Evolutionary conservation across 2,113 vertebrate species (phyloP).

Genomic region (Stegastes partitus): DNA sequence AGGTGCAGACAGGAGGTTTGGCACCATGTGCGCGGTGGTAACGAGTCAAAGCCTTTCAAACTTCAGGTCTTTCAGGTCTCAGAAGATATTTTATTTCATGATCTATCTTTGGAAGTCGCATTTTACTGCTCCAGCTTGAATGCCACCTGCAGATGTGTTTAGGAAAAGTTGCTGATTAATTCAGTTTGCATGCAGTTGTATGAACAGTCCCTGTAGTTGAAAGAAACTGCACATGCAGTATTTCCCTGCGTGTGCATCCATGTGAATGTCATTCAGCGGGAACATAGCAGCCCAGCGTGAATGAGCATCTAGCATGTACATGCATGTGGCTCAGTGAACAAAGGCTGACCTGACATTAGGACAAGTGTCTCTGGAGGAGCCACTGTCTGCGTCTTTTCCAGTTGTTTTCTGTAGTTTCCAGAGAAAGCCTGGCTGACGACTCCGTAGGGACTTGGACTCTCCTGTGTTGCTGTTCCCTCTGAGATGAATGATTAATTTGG

Average conservation of each 20-base stretch:
- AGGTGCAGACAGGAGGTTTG: neutral
- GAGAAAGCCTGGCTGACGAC: neutral
- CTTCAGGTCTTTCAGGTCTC: neutral
- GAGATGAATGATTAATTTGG: conserved; percentile 40
- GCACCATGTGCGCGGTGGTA: neutral
- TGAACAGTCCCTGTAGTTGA: neutral
- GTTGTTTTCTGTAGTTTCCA: conserved; percentile 15
- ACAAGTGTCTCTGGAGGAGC: conserved; percentile 12
- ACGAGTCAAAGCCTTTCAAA: neutral
- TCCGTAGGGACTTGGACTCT: neutral
- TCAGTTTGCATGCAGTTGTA: neutral
- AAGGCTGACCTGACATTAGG: conserved; percentile 33
- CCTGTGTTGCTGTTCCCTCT: neutral
- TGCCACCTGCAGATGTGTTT: conserved; percentile 17
- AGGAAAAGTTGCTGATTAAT: no score
- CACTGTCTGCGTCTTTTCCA: conserved; percentile 29
- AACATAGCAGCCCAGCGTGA: conserved; percentile 54
- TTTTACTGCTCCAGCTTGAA: neutral
- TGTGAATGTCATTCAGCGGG: conserved; percentile 44
- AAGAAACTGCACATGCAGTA: conserved; percentile 1
- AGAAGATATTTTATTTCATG: neutral
- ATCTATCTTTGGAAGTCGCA: neutral
- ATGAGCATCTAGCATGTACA: conserved; percentile 27
- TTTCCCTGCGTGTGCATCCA: conserved; percentile 7
- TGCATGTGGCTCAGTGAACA: conserved; percentile 24